Conservation (phyloP, 2,797 vertebrate species). For the Pangasius djambal region DNA sequence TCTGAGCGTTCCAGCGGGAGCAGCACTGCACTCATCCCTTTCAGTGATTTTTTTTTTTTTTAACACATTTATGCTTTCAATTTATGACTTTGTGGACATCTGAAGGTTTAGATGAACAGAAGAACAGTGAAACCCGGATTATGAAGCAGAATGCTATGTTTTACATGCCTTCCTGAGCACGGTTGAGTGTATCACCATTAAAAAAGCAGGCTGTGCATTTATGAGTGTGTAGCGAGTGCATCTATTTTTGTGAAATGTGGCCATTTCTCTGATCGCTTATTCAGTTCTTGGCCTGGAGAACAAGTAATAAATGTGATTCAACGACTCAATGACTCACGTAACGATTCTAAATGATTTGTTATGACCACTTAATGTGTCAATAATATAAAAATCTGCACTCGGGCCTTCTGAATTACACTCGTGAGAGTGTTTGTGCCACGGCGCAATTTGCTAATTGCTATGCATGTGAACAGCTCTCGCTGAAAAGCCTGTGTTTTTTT, state of each 20-base stretch:
- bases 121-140: not conserved
- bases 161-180: conserved; percentile 6
- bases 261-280: conserved; percentile 13
- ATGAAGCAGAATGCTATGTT: not conserved
- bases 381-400: conserved; percentile 30
- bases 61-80: not conserved
- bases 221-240: not conserved
- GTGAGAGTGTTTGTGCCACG: conserved; percentile 6
- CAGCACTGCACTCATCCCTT: not conserved
- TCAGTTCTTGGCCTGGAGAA: not conserved
- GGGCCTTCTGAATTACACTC: conserved; percentile 1
- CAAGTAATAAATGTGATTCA: conserved; percentile 16
- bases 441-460: conserved; percentile 26
- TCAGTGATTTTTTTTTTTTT: not conserved
- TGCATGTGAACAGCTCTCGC: not conserved
- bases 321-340: conserved; percentile 15
- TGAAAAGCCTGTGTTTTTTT: not conserved
- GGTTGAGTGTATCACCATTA: not conserved
- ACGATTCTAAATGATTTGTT: conserved; percentile 32
- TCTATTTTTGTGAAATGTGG: not conserved
- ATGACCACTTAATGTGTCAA: conserved; percentile 35
- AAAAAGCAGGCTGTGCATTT: not conserved
- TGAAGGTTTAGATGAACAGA: not conserved
- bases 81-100: not conserved
- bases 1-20: not conserved